These are phyloP conservation scores for Jordanella pulchra DNA, from an alignment of 2,797 vertebrate species.

Conservation along the genomic window DNA sequence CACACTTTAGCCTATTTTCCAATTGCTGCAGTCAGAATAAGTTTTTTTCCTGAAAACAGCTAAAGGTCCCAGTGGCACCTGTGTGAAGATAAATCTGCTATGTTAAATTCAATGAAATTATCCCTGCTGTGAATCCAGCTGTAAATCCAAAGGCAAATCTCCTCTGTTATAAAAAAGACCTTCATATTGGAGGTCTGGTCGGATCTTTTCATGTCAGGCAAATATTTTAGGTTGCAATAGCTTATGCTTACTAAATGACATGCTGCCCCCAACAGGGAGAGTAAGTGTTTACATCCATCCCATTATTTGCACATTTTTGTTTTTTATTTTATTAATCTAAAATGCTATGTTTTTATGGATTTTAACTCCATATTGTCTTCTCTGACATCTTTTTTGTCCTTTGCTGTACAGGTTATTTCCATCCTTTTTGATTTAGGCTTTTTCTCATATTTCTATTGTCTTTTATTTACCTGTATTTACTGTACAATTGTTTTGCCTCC, in stretches of 20 bases:
- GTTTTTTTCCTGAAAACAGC: conserved; percentile 39
- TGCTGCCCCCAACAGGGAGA: too few species aligned
- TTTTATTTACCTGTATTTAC: too few species aligned
- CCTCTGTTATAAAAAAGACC: neutral
- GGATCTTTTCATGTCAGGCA: neutral
- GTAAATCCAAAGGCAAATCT: conserved; percentile 5
- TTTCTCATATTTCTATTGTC: too few species aligned
- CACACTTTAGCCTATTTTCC: neutral
- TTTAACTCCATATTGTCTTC: too few species aligned
- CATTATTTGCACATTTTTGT: too few species aligned
- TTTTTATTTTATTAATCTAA: too few species aligned
- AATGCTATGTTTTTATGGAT: too few species aligned
- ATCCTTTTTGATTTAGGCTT: too few species aligned
- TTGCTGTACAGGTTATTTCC: too few species aligned
- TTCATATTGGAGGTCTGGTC: neutral
- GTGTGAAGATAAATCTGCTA: neutral
- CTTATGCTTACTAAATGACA: neutral
- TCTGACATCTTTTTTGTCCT: too few species aligned
- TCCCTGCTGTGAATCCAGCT: conserved; percentile 1
- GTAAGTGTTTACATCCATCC: too few species aligned
- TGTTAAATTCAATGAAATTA: conserved; percentile 38
- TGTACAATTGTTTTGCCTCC: too few species aligned
- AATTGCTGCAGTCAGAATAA: neutral
- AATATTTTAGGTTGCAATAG: neutral
- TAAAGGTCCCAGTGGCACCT: conserved; percentile 7